Evolutionary conservation across 2,888 invertebrate species (phyloP).

Genomic region (Norana najaformis): DNA sequence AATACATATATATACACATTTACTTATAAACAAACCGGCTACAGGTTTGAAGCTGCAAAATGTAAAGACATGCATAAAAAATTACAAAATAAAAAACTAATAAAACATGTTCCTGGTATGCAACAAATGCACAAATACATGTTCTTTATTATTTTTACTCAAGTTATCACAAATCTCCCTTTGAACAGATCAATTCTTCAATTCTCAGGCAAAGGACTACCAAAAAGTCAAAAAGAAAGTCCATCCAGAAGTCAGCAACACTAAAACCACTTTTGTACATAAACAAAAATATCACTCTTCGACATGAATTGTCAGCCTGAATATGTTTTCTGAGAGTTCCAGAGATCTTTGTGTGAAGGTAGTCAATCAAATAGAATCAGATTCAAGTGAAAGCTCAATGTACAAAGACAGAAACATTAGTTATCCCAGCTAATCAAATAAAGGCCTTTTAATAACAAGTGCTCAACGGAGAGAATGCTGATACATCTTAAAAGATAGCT

Average conservation of each 20-base stretch:
- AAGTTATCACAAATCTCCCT: neutral
- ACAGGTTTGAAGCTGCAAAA: neutral
- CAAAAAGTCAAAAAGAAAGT: neutral
- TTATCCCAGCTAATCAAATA: neutral
- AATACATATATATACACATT: neutral
- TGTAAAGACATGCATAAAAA: neutral
- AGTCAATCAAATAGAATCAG: neutral
- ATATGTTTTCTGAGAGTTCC: neutral
- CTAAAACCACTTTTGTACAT: neutral
- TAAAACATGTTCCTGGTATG: too few relatives aligned
- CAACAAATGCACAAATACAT: neutral
- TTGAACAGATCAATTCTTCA: neutral
- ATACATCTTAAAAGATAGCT: neutral
- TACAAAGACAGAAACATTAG: neutral
- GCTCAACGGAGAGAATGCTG: neutral
- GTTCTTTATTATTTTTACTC: neutral
- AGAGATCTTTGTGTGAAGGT: neutral
- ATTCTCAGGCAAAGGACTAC: neutral
- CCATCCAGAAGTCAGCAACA: neutral
- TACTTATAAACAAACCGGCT: neutral
- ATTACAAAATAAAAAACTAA: neutral
- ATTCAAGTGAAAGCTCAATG: neutral
- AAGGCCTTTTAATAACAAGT: neutral
- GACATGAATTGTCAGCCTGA: neutral
- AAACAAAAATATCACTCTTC: neutral